A percentile compares a stretch with the other conserved stretches of the same genome.
These are phyloP conservation scores for Atherinosoma microstoma DNA, from an alignment of 2,797 vertebrate genomes.

Conservation along the genomic window DNA sequence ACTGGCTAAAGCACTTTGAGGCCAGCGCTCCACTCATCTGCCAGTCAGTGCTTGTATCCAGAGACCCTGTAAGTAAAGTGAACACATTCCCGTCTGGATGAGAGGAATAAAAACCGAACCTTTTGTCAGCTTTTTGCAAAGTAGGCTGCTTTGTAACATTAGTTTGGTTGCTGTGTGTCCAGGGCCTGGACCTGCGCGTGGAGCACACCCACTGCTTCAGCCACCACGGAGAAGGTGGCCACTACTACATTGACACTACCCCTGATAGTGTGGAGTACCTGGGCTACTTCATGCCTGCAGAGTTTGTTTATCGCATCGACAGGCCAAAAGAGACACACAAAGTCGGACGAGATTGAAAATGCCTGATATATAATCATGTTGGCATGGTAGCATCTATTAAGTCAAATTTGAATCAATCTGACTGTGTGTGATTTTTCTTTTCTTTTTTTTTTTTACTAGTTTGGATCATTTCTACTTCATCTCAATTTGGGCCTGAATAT, in stretches of 20 bases:
- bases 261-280: conserved; percentile 91
- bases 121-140: background rate
- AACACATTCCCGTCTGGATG: background rate
- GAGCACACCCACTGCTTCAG: conserved; percentile 98
- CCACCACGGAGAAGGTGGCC: conserved; percentile 94
- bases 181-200: conserved; percentile 94
- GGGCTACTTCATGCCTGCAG: conserved; percentile 93
- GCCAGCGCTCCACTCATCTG: conserved; percentile 93
- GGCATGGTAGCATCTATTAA: background rate
- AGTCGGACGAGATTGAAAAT: conserved; percentile 87
- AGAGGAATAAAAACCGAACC: background rate
- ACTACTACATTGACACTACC: conserved; percentile 96
- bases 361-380: background rate
- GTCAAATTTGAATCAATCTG: background rate
- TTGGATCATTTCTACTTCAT: background rate
- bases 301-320: conserved; percentile 94
- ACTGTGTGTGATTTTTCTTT: background rate
- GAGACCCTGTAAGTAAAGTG: conserved; percentile 90
- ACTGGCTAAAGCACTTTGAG: conserved; percentile 94
- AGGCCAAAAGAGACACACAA: conserved; percentile 86
- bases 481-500: background rate
- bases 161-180: conserved; percentile 2
- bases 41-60: conserved; percentile 94
- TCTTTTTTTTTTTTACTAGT: conserved; percentile 13
- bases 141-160: background rate